Conservation (phyloP, 2,888 invertebrate genomes). For the Pterobdella sp. region DNA sequence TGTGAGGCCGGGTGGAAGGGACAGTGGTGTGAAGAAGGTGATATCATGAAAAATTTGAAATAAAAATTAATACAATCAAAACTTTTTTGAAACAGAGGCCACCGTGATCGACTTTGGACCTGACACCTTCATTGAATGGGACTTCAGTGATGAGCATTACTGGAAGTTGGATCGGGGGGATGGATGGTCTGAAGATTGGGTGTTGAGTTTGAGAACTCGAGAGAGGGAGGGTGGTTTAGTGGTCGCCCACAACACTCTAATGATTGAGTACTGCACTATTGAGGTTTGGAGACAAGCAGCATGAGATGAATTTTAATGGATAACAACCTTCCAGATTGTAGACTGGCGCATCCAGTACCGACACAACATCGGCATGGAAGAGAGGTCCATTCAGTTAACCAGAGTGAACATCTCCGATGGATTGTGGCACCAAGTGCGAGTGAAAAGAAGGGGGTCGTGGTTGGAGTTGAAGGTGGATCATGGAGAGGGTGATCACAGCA, state of each 20-base stretch:
- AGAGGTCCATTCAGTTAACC: conserved; percentile 82
- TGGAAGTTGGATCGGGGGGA: conserved; percentile 39
- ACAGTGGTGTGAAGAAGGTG: conserved; percentile 46
- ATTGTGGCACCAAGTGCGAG: conserved; percentile 89
- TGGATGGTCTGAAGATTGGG: conserved; percentile 65
- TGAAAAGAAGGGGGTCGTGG: conserved; percentile 82
- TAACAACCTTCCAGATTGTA: conserved; percentile 20
- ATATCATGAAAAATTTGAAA: background rate
- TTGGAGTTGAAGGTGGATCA: conserved; percentile 86
- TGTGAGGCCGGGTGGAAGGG: conserved; percentile 94
- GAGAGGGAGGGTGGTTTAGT: conserved; percentile 88
- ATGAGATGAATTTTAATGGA: background rate
- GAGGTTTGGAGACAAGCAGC: conserved; percentile 53
- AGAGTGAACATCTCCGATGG: conserved; percentile 86
- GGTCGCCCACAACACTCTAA: conserved; percentile 52
- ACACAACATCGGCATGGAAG: conserved; percentile 79
- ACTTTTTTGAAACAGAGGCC: conserved; percentile 41
- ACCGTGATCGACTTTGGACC: conserved; percentile 67
- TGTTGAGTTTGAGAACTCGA: conserved; percentile 82
- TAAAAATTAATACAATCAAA: background rate
- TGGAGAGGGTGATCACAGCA: conserved; percentile 66
- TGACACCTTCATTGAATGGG: conserved; percentile 92
- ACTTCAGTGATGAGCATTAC: conserved; percentile 57
- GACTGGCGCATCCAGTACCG: conserved; percentile 68
- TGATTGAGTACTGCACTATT: conserved; percentile 71